Percentiles rank a stretch among this genome's conserved stretches.
phyloP scores from a whole-genome alignment of 2,888 invertebrate species.

The Hedychridium roseum region DNA sequence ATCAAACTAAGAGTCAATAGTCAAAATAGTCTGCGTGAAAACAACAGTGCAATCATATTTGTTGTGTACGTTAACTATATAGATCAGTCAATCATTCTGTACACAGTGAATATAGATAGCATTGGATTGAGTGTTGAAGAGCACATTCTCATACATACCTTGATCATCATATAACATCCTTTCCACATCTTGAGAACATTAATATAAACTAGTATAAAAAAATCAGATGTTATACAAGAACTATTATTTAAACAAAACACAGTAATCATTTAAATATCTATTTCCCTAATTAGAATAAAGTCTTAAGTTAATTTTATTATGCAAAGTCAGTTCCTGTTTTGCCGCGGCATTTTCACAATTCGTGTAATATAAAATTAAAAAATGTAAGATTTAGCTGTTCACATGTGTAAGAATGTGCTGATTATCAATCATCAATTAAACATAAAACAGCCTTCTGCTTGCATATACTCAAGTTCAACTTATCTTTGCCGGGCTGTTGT shows the following conservation, averaged over 20 bases:
- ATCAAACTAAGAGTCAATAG: constrained; percentile 8
- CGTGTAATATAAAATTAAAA: constrained; percentile 16
- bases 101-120: constrained; percentile 13
- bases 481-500: constrained; percentile 49
- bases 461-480: constrained; percentile 47
- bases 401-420: constrained; percentile 39
- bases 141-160: constrained; percentile 22
- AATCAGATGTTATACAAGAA: neutral
- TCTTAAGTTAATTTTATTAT: constrained; percentile 22
- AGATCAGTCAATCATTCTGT: constrained; percentile 32
- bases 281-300: constrained; percentile 14
- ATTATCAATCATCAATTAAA: constrained; percentile 35
- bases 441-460: constrained; percentile 22
- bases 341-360: constrained; percentile 19
- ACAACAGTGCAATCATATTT: constrained; percentile 10
- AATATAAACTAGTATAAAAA: constrained; percentile 1
- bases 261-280: neutral
- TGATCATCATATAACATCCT: constrained; percentile 24
- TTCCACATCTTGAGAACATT: too few species aligned
- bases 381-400: constrained; percentile 24
- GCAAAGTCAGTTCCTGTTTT: constrained; percentile 25
- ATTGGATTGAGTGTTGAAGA: constrained; percentile 7
- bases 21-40: neutral
- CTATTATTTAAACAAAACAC: neutral
- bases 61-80: constrained; percentile 17